Evolutionary conservation across 2,113 vertebrate species (phyloP), one percentile per base, ranked within the genome.

Genomic region (Epinephelus lanceolatus): DNA sequence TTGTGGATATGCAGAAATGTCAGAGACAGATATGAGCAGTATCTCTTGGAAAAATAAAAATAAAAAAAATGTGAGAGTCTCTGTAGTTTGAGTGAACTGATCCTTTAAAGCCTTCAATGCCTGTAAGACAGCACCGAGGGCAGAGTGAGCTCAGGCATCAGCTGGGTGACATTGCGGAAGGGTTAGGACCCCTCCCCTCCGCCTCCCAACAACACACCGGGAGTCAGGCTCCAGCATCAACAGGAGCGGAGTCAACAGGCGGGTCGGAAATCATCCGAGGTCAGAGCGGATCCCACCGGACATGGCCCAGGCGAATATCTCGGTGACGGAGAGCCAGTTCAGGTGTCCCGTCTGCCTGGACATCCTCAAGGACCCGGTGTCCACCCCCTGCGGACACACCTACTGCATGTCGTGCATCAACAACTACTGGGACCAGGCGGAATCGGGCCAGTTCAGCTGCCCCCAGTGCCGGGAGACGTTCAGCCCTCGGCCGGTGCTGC

Each of bases 331-430:
- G 88, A 93, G 84, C 30, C 94, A 95, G 91, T 94, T 95, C 82
- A 62, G 88, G 52, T 95, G 95, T 55, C 90, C 94, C 13, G 86
- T 95, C 74, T 95, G 95, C 84, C 80, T 95, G 91, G 94, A 95
- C 80, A 74, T 93, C 40, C 86, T 94, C 57, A 80, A 68, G 69
- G 88, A 95, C 85, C 95, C 95, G 68, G 94, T 93, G 85, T 93
- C 95, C 81, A 94, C 94, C 76, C 93, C 93, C 8, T 95, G 95
- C 81, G 94, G 95, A 74, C 95, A 95, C 92, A 95, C 93, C 71
- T 95, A 94, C 90, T 95, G 95, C 90, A 94, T 94, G 91, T 5
- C 27, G 40, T 95, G 95, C 87, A 88, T 95, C 81, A 91, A 87
- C 84, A 49, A 59, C 81, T 95, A 92, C 88, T 95, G 94, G 94